phyloP scores from a whole-genome alignment of 2,113 vertebrate species.

The Amphiprion percula region DNA sequence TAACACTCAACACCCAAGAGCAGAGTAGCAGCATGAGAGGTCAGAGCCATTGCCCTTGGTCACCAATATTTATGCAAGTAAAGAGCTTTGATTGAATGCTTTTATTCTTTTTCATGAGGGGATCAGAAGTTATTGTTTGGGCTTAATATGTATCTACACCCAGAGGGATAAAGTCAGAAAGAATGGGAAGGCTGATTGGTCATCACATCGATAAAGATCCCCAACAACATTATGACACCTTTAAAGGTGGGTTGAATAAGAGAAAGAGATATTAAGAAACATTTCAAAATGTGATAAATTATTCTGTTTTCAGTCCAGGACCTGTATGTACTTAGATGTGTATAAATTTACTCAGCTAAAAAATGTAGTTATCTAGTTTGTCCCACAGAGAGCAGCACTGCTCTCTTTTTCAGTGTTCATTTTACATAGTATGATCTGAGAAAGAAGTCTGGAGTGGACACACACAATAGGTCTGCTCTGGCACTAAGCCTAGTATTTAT shows the following conservation, averaged over 20 bases:
- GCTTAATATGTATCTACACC: too few species aligned
- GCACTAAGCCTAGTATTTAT: not conserved
- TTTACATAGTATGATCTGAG: not conserved
- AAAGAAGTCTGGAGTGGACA: not conserved
- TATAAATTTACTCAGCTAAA: not conserved
- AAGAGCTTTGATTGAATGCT: not conserved
- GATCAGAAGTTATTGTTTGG: too few species aligned
- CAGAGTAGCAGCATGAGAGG: not conserved
- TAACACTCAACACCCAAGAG: not conserved
- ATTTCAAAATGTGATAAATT: too few species aligned
- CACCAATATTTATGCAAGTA: constrained; percentile 6
- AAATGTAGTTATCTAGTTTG: constrained; percentile 26
- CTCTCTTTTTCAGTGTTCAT: not conserved
- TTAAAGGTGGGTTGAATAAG: too few species aligned
- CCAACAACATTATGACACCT: too few species aligned
- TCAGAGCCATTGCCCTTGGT: not conserved
- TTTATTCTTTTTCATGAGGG: too few species aligned
- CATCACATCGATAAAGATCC: too few species aligned
- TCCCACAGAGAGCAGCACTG: constrained; percentile 66
- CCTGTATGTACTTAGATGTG: not conserved
- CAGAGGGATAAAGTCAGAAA: too few species aligned
- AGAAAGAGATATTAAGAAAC: too few species aligned
- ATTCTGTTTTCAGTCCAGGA: not conserved
- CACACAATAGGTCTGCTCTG: not conserved
- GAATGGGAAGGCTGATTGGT: too few species aligned